Conservation (phyloP, 2,888 invertebrate genomes). For the Aricia artaxerxes region DNA sequence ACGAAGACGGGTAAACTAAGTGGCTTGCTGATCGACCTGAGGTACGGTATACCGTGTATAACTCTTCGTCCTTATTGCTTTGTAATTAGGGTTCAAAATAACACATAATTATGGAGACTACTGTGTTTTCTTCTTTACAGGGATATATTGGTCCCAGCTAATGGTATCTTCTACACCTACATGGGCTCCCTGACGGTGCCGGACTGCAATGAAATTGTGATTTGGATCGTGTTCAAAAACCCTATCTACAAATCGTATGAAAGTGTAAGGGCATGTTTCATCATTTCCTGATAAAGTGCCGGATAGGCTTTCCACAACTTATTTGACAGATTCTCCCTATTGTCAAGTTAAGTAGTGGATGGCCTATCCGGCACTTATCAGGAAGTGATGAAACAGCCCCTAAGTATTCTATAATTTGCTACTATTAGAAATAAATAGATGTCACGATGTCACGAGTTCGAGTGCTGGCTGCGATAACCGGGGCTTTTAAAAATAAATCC, state of each 20-base stretch:
- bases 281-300: too few relatives aligned
- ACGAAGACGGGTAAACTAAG: constrained; percentile 54
- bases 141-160: constrained; percentile 79
- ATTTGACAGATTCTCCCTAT: too few relatives aligned
- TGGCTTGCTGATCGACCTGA: constrained; percentile 58
- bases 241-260: constrained; percentile 59
- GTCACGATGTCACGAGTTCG: too few relatives aligned
- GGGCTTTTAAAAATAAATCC: too few relatives aligned
- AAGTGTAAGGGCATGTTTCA: constrained; percentile 54
- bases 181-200: constrained; percentile 89
- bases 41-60: constrained; percentile 46
- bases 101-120: not conserved
- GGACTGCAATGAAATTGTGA: constrained; percentile 85
- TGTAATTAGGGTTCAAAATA: not conserved
- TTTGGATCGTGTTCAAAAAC: constrained; percentile 82
- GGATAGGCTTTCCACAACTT: too few relatives aligned
- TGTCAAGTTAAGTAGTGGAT: too few relatives aligned
- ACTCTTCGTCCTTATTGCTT: not conserved
- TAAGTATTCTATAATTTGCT: too few relatives aligned
- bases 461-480: too few relatives aligned
- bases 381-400: too few relatives aligned
- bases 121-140: constrained; percentile 46
- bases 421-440: too few relatives aligned
- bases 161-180: constrained; percentile 82
- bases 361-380: too few relatives aligned